A percentile compares a stretch with the other conserved stretches of the same genome.
These are phyloP conservation scores for Notothenia rossii DNA, from an alignment of 2,113 vertebrate species.

Conservation along the genomic window DNA sequence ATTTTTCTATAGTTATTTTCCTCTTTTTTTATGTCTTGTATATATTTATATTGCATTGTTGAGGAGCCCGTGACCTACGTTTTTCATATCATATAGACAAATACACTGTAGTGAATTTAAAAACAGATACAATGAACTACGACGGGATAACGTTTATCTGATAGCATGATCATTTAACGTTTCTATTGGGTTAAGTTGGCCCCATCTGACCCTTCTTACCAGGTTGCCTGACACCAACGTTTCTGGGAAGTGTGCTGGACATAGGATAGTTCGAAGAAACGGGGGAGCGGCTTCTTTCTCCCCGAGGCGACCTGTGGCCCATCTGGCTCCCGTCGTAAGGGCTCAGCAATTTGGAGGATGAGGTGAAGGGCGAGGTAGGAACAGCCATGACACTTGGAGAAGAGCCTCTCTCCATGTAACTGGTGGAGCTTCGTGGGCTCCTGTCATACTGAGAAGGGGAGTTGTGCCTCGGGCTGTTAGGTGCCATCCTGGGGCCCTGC, in stretches of 20 bases:
- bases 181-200: neutral
- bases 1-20: no score
- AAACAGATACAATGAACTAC: no score
- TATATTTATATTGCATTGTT: no score
- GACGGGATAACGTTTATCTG: neutral
- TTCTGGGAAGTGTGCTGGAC: constrained; percentile 75
- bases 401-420: constrained; percentile 47
- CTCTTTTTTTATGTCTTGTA: no score
- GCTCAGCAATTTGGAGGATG: constrained; percentile 31
- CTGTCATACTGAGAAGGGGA: constrained; percentile 46
- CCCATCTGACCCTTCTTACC: constrained; percentile 62
- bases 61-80: no score
- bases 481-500: constrained; percentile 62
- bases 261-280: constrained; percentile 28
- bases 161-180: neutral
- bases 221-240: constrained; percentile 52
- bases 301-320: constrained; percentile 69
- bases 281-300: constrained; percentile 73
- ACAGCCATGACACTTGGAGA: constrained; percentile 7
- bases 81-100: no score
- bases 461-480: constrained; percentile 31
- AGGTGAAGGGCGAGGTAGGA: neutral
- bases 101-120: no score
- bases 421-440: constrained; percentile 39
- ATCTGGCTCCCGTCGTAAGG: constrained; percentile 50